Percentiles rank a stretch among this genome's conserved stretches.
Evolutionary conservation across 2,113 vertebrate genomes (phyloP).

Genomic region (Stigmatopora argus): DNA sequence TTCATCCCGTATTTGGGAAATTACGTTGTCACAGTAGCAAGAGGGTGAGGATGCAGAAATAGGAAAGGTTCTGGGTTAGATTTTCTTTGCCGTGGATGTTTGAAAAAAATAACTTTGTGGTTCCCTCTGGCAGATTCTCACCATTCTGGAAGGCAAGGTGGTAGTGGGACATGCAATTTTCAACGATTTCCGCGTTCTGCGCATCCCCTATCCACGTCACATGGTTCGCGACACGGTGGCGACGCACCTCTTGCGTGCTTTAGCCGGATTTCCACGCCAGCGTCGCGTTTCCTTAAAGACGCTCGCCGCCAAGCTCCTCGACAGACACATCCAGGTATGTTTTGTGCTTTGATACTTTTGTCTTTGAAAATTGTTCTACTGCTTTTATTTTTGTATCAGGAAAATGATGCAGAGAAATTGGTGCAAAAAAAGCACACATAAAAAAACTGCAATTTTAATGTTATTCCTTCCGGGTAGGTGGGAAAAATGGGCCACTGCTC

Average conservation of each 20-base stretch:
- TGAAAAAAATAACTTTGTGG: neutral
- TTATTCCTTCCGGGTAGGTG: constrained; percentile 60
- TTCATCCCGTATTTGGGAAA: too few species aligned
- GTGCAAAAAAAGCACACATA: neutral
- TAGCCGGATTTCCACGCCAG: constrained; percentile 50
- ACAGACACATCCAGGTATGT: constrained; percentile 87
- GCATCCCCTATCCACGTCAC: constrained; percentile 71
- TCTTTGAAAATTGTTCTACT: too few species aligned
- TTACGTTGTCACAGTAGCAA: too few species aligned
- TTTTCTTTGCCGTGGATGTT: too few species aligned
- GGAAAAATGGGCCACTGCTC: constrained; percentile 82
- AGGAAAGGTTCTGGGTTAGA: too few species aligned
- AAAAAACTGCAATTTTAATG: neutral
- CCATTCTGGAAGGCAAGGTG: constrained; percentile 82
- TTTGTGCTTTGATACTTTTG: too few species aligned
- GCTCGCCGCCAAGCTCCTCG: constrained; percentile 75
- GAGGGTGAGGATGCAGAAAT: too few species aligned
- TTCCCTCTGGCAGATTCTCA: constrained; percentile 70
- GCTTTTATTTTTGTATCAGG: too few species aligned
- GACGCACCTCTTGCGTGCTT: constrained; percentile 62
- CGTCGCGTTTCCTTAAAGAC: constrained; percentile 74
- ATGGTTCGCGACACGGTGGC: constrained; percentile 82
- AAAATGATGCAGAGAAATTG: too few species aligned
- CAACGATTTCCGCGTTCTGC: constrained; percentile 84
- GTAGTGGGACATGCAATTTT: constrained; percentile 86